Evolutionary conservation across 2,113 vertebrate genomes (phyloP).

Genomic region (Salvelinus alpinus): DNA sequence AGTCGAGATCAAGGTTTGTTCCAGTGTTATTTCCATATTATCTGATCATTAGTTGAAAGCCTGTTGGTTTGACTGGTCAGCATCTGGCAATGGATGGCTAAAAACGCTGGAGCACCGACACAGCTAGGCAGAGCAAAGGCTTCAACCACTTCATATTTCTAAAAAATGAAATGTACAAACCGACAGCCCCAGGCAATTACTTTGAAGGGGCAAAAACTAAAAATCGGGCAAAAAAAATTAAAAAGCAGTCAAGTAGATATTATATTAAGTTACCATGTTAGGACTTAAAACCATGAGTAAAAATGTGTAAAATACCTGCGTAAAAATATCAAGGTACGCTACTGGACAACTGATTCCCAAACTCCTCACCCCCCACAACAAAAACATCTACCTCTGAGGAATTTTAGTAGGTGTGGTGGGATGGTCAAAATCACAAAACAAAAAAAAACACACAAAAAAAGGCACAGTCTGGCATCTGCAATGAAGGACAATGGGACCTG

Average conservation of each 20-base stretch:
- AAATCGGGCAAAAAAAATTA: constrained; percentile 82
- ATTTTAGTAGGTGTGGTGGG: neutral
- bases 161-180: constrained; percentile 36
- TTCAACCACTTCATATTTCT: constrained; percentile 39
- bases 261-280: constrained; percentile 46
- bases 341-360: constrained; percentile 84
- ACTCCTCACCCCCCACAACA: neutral
- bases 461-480: neutral
- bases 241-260: constrained; percentile 68
- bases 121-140: constrained; percentile 15
- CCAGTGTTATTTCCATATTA: constrained; percentile 69
- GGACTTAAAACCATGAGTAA: constrained; percentile 89
- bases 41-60: constrained; percentile 54
- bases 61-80: constrained; percentile 2
- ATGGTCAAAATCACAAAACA: neutral
- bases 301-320: constrained; percentile 88
- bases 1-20: constrained; percentile 71
- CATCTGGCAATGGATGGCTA: constrained; percentile 25
- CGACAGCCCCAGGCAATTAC: neutral
- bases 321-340: constrained; percentile 88
- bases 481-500: neutral
- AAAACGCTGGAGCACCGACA: constrained; percentile 33
- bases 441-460: neutral
- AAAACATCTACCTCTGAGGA: no score
- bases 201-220: constrained; percentile 61